Conservation (phyloP, 2,113 vertebrate species). For the Carassius auratus region DNA sequence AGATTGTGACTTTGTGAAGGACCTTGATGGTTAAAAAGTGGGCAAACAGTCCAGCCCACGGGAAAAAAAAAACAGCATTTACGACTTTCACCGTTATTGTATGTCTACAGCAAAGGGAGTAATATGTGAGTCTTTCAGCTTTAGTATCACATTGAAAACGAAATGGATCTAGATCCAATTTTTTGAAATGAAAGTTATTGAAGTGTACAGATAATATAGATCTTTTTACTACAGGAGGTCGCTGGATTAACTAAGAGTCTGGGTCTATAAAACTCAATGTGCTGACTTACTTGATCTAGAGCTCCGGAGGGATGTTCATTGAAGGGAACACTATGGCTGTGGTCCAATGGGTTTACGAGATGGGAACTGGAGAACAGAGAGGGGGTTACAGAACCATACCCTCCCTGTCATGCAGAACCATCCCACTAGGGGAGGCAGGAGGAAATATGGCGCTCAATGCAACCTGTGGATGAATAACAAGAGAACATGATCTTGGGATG, state of each 20-base stretch:
- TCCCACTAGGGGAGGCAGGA: conserved; percentile 65
- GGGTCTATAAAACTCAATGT: neutral
- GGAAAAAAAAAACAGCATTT: neutral
- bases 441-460: conserved; percentile 53
- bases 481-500: neutral
- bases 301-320: conserved; percentile 70
- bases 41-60: neutral
- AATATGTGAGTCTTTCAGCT: neutral
- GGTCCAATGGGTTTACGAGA: conserved; percentile 56
- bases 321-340: conserved; percentile 32
- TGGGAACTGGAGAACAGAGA: conserved; percentile 31
- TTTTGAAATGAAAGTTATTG: neutral
- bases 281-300: conserved; percentile 69
- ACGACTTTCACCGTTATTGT: neutral
- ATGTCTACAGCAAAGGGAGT: neutral
- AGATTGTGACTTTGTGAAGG: neutral
- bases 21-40: conserved; percentile 10
- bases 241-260: neutral
- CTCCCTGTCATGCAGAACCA: conserved; percentile 71
- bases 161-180: neutral
- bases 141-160: neutral
- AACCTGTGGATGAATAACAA: conserved; percentile 29
- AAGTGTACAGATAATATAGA: neutral
- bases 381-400: conserved; percentile 68
- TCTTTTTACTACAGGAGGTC: neutral